Evolutionary conservation across 2,113 vertebrate species (phyloP).

Genomic region (Desmodus rotundus): DNA sequence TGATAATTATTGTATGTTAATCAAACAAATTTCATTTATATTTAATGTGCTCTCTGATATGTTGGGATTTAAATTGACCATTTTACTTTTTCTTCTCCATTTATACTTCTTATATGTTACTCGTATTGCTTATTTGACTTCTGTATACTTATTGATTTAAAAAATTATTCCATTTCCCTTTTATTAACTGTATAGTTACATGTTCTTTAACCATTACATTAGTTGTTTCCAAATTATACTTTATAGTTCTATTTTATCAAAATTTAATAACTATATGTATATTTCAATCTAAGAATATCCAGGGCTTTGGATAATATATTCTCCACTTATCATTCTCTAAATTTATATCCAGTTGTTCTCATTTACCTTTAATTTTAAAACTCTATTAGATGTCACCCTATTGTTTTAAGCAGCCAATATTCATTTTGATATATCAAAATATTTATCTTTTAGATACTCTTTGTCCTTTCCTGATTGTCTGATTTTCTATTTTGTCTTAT

Average conservation of each 20-base stretch:
- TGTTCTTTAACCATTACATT: background rate
- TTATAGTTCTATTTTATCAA: background rate
- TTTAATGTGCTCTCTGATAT: background rate
- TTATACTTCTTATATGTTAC: background rate
- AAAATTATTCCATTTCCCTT: background rate
- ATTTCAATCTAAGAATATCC: background rate
- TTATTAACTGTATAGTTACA: background rate
- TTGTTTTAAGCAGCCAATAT: background rate
- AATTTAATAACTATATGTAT: background rate
- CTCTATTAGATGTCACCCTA: background rate
- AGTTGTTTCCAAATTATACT: background rate
- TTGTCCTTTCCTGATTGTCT: background rate
- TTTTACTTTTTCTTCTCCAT: background rate
- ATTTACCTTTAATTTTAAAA: background rate
- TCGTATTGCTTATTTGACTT: background rate
- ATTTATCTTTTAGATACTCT: background rate
- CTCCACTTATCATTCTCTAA: background rate
- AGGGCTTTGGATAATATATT: background rate
- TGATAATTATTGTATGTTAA: background rate
- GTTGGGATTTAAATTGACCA: background rate
- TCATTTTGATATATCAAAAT: background rate
- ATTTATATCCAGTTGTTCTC: background rate
- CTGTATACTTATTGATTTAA: background rate
- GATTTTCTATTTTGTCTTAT: background rate
- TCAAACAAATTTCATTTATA: background rate